Percentiles rank a stretch among this genome's conserved stretches.
Evolutionary conservation across 2,797 vertebrate genomes (phyloP).

Genomic region (Sorex maritimensis): DNA sequence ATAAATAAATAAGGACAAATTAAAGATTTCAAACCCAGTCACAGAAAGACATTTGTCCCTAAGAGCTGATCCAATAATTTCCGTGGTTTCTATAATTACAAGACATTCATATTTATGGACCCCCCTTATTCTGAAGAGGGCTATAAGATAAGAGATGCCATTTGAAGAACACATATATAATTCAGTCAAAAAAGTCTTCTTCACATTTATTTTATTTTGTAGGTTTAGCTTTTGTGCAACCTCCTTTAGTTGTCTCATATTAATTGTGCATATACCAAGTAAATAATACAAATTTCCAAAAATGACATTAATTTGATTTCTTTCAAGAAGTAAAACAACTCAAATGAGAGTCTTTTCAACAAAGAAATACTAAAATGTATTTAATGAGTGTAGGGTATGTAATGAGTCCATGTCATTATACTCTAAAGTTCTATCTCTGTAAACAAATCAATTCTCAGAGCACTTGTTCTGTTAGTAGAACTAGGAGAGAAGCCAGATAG

Average conservation of each 20-base stretch:
- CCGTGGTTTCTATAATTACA: background rate
- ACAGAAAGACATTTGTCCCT: background rate
- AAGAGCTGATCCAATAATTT: conserved; percentile 10
- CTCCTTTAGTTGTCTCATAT: conserved; percentile 67
- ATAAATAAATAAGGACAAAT: background rate
- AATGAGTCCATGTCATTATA: conserved; percentile 67
- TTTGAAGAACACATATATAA: conserved; percentile 56
- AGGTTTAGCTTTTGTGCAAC: conserved; percentile 38
- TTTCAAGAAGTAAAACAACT: conserved; percentile 30
- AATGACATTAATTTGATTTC: conserved; percentile 55
- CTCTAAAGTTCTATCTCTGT: conserved; percentile 63
- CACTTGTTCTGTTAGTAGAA: conserved; percentile 49
- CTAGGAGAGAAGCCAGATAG: conserved; percentile 35
- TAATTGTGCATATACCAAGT: background rate
- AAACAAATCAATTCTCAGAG: conserved; percentile 76
- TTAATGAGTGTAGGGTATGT: conserved; percentile 59
- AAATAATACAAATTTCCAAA: conserved; percentile 58
- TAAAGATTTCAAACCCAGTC: conserved; percentile 55
- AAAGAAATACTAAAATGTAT: conserved; percentile 54
- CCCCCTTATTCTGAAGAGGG: conserved; percentile 22
- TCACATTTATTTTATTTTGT: conserved; percentile 55
- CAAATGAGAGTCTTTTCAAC: conserved; percentile 51
- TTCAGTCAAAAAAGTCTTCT: conserved; percentile 41
- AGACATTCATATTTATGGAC: background rate
- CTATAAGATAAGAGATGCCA: conserved; percentile 23